A percentile compares a stretch with the other conserved stretches of the same genome.
Conservation (phyloP, 37 sponge, comb jelly and placozoan species). For the Axinella damicornis region DNA sequence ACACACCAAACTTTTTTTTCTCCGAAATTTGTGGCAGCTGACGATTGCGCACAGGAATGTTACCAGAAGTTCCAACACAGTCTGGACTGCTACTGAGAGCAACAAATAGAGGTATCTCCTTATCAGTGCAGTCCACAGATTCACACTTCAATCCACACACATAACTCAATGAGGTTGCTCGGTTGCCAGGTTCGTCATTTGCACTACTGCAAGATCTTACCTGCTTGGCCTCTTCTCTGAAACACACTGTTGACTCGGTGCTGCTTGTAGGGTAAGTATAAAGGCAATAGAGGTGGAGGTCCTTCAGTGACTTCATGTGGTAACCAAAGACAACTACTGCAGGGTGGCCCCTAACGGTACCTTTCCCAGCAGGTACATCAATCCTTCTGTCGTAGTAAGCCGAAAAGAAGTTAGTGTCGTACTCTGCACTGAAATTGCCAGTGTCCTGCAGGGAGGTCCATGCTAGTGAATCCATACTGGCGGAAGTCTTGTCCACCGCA, state of each 20-base stretch:
- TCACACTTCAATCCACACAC: background rate
- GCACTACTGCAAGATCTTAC: too few species aligned
- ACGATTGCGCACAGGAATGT: background rate
- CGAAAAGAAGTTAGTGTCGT: constrained; percentile 15
- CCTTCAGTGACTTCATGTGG: background rate
- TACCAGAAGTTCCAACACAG: background rate
- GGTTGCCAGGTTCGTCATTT: too few species aligned
- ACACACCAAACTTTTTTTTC: constrained; percentile 40
- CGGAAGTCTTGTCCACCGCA: too few species aligned
- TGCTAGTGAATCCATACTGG: background rate
- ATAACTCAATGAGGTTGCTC: too few species aligned
- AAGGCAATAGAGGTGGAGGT: background rate
- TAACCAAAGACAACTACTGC: too few species aligned
- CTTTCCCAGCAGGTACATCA: too few species aligned
- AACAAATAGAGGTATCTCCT: background rate
- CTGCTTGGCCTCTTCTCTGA: too few species aligned
- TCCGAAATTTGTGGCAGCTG: background rate
- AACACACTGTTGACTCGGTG: background rate
- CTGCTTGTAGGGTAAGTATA: too few species aligned
- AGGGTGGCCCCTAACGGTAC: too few species aligned
- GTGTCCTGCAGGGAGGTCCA: too few species aligned
- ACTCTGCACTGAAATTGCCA: too few species aligned
- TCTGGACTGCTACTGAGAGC: background rate
- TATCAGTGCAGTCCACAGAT: background rate
- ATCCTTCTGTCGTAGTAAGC: constrained; percentile 30